Conservation (phyloP, 2,113 vertebrate genomes). For the Nyctibius bracteatus region DNA sequence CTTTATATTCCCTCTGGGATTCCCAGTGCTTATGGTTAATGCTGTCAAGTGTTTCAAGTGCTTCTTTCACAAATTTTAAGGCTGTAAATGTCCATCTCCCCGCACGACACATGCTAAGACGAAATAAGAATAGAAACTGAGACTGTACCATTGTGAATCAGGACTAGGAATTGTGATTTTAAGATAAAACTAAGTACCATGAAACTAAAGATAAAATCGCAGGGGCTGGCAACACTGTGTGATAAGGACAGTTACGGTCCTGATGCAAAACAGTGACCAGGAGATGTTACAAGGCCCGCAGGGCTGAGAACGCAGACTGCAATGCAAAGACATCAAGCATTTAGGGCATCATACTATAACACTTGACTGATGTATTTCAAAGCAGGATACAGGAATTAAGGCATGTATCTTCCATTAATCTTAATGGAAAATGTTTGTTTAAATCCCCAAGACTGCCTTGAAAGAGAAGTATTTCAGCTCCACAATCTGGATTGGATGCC, state of each 20-base stretch:
- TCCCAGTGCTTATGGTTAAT: neutral
- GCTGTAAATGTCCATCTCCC: neutral
- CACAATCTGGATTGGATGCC: neutral
- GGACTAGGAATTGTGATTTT: neutral
- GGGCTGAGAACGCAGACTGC: rapidly evolving
- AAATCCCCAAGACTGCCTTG: neutral
- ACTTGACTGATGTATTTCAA: neutral
- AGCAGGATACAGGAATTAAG: neutral
- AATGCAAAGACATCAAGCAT: neutral
- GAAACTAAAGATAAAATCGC: neutral
- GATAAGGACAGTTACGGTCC: neutral
- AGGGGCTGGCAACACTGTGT: neutral
- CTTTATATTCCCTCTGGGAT: neutral
- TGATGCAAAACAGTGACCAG: neutral
- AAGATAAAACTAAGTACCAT: neutral
- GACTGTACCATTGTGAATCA: neutral
- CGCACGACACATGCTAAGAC: neutral
- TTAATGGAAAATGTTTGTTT: neutral
- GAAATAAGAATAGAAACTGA: neutral
- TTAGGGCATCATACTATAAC: neutral
- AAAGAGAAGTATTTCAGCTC: neutral
- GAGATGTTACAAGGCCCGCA: neutral
- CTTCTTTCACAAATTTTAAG: neutral
- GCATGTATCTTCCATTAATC: neutral
- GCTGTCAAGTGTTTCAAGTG: neutral